Evolutionary conservation across 2,797 vertebrate genomes (phyloP), one percentile per base, ranked within the genome.

Genomic region (Labeo calbasu): DNA sequence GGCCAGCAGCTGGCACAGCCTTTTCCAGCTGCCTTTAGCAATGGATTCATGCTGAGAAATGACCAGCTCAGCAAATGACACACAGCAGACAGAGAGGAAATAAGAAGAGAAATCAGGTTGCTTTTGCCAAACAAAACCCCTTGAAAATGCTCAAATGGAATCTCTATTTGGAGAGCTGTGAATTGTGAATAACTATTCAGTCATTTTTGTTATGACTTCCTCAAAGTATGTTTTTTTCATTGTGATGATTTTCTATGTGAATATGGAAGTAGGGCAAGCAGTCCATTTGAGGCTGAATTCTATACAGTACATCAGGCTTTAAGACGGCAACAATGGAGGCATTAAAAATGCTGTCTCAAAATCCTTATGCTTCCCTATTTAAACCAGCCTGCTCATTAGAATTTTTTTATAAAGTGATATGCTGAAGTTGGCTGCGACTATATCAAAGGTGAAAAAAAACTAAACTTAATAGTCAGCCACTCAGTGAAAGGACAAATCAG

Each of bases 61-160:
- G 65, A 88, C 89, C 79, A 90, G 87, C 90, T 92, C 92, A 93
- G 91, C 91, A 92, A 87, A 92, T 83, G 82, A 88, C 76, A 81
- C 61, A 83, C 82, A 90, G 86, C 82, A 51, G 73, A 85, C 17
- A 65, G 73, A 87, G 84, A 87, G 66, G 77, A 85, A 83, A 72
- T 89, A 36, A 36, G 28, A 28, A 80, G 87, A 86, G 69, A 89
- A 43, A 72, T 59, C 61, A 80, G 46, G 48, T 51, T 75, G 25
- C 23, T 82, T 82, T 43, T 63, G 51, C 55, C 77, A 63, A 51
- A 36, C 57, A 40, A 57, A 46, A 85, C 43, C 14, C 5, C n/a
- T 57, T 69, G 40, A 43, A 51, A 71, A 12, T 71, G 43, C 57
- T 82, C 17, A 78, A 48, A 65, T 63, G 28, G 43, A 72, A 28